phyloP scores from a whole-genome alignment of 2,888 invertebrate species.

The Aleiodes alternator region DNA sequence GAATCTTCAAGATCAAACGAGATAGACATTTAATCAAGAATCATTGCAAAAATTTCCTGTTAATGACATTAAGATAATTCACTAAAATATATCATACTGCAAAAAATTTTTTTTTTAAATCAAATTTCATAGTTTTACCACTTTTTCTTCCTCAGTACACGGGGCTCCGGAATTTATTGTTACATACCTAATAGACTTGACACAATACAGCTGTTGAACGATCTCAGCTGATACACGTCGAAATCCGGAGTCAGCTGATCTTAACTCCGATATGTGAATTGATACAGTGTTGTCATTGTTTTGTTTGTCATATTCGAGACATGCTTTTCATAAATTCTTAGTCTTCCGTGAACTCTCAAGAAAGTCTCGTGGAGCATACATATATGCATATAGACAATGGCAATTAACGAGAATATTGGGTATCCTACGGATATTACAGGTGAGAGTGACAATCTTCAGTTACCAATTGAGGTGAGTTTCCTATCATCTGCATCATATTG shows the following conservation, averaged over 20 bases:
- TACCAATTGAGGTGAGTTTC: constrained; percentile 61
- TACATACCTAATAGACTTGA: constrained; percentile 9
- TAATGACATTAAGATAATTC: too few species aligned
- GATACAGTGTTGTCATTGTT: constrained; percentile 20
- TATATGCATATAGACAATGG: constrained; percentile 40
- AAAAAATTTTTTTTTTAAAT: too few species aligned
- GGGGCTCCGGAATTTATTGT: not conserved
- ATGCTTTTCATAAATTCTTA: constrained; percentile 17
- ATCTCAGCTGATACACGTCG: constrained; percentile 8
- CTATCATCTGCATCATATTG: not conserved
- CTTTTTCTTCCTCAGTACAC: too few species aligned
- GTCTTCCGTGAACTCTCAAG: constrained; percentile 25
- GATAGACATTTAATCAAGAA: too few species aligned
- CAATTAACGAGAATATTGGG: constrained; percentile 49
- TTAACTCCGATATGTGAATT: constrained; percentile 34
- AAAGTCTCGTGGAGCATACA: not conserved
- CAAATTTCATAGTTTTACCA: too few species aligned
- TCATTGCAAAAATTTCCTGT: too few species aligned
- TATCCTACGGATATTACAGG: constrained; percentile 45
- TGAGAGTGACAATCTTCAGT: constrained; percentile 55
- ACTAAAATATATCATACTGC: too few species aligned
- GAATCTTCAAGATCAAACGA: too few species aligned
- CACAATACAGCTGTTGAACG: constrained; percentile 27
- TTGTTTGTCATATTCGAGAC: not conserved
- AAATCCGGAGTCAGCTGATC: constrained; percentile 42